These are phyloP conservation scores for Pantherophis vulpinus DNA, from an alignment of 2,797 vertebrate genomes.

Conservation along the genomic window DNA sequence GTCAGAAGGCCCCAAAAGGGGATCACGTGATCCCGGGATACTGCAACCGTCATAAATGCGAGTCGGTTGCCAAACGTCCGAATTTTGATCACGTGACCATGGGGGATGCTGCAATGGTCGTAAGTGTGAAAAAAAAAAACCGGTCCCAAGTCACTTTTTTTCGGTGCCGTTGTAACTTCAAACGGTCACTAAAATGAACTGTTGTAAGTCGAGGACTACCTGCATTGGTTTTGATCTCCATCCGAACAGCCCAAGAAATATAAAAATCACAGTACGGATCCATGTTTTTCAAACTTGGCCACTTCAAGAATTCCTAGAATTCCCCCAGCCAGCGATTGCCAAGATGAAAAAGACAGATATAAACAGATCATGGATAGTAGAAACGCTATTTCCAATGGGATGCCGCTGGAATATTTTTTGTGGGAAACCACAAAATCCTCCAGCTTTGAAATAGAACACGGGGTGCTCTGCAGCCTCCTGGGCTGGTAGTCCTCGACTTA, in stretches of 20 bases:
- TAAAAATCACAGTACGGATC: not conserved
- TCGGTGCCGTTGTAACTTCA: accelerated
- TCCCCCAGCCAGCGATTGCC: not conserved
- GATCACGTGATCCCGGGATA: not conserved
- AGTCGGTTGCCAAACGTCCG: not conserved
- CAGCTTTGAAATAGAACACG: not conserved
- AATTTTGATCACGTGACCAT: not conserved
- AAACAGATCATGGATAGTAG: not conserved
- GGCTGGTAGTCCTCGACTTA: not conserved
- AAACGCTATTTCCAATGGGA: not conserved
- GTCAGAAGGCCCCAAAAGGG: not conserved
- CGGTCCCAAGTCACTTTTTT: not conserved
- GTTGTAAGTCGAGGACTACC: not conserved
- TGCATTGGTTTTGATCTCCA: not conserved
- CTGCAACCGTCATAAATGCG: not conserved
- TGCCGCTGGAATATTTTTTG: not conserved
- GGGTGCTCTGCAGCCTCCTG: not conserved
- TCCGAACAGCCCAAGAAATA: not conserved
- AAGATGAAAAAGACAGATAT: not conserved
- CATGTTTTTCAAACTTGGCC: not conserved
- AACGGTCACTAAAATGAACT: not conserved
- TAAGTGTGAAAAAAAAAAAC: not conserved
- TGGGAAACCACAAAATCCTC: not conserved
- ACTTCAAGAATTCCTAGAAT: not conserved
- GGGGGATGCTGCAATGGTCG: too few relatives aligned